Conservation (phyloP, 1,140 invertebrate species). For the Akabosia matsudoensis region DNA sequence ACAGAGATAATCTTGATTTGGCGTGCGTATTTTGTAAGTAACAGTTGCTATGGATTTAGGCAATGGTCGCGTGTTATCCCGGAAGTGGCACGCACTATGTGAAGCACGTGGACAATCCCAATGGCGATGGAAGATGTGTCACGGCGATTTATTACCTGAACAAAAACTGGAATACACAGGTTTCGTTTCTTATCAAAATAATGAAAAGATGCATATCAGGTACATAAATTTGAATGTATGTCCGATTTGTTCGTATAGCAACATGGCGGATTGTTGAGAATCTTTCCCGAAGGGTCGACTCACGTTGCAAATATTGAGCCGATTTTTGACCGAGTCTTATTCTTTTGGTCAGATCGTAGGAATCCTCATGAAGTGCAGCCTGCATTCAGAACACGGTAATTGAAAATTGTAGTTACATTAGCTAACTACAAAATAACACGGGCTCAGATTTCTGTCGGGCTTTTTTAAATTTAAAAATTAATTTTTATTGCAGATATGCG, state of each 20-base stretch:
- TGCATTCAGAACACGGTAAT: slow-evolving; percentile 68
- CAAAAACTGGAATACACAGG: neutral
- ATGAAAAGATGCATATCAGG: too few species aligned
- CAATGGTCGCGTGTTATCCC: slow-evolving; percentile 95
- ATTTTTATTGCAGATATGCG: slow-evolving; percentile 66
- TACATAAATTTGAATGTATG: slow-evolving; percentile 20
- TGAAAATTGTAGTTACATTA: neutral
- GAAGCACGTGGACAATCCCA: slow-evolving; percentile 95
- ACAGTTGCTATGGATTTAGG: too few species aligned
- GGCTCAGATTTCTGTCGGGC: neutral
- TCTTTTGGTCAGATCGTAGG: slow-evolving; percentile 95
- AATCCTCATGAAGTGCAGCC: slow-evolving; percentile 97
- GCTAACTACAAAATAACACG: too few species aligned
- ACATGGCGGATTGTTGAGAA: slow-evolving; percentile 70
- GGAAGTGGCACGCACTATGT: slow-evolving; percentile 90
- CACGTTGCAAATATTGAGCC: slow-evolving; percentile 90
- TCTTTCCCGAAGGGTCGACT: slow-evolving; percentile 80
- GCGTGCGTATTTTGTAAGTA: too few species aligned
- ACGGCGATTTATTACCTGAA: neutral
- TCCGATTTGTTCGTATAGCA: slow-evolving; percentile 53
- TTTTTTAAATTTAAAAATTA: neutral
- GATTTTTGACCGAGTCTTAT: slow-evolving; percentile 85
- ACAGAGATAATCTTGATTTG: too few species aligned
- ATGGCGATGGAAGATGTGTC: too few species aligned
- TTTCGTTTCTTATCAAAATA: slow-evolving; percentile 37